These are phyloP conservation scores for Eurytoma adleriae DNA, from an alignment of 2,888 invertebrate genomes.

Conservation along the genomic window DNA sequence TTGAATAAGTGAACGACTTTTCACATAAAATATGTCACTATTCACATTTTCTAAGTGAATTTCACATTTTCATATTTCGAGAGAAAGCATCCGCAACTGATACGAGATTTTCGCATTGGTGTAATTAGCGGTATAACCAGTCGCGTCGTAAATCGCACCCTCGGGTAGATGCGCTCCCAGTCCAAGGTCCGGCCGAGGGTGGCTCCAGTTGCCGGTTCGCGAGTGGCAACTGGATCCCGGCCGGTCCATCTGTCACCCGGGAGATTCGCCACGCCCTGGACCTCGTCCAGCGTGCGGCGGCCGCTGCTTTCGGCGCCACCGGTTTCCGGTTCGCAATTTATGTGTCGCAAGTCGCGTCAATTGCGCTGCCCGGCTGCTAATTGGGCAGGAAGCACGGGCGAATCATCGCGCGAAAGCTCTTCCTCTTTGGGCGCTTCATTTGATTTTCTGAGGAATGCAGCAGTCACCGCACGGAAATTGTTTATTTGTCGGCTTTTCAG, in stretches of 20 bases:
- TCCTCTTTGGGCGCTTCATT: slow-evolving; percentile 36
- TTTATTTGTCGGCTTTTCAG: slow-evolving; percentile 36
- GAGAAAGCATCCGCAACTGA: no score
- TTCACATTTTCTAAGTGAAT: no score
- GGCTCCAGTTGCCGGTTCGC: no score
- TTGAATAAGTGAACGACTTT: no score
- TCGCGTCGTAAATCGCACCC: no score
- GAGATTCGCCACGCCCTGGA: slow-evolving; percentile 71
- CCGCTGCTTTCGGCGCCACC: neutral
- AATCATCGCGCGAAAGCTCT: slow-evolving; percentile 32
- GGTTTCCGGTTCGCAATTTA: slow-evolving; percentile 65
- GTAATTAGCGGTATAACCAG: no score
- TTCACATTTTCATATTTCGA: no score
- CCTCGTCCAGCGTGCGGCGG: neutral
- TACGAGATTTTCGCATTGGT: no score
- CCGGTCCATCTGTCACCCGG: slow-evolving; percentile 71
- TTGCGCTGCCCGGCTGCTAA: slow-evolving; percentile 48
- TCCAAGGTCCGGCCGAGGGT: no score
- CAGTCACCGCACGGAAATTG: slow-evolving; percentile 37
- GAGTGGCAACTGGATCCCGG: neutral
- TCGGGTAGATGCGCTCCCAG: no score
- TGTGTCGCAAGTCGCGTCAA: slow-evolving; percentile 60
- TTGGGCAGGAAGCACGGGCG: slow-evolving; percentile 56
- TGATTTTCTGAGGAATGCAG: slow-evolving; percentile 45
- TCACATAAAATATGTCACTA: no score